Percentiles rank a stretch among this genome's conserved stretches.
Evolutionary conservation across 2,888 invertebrate genomes (phyloP).

Genomic region (Elmis aenea): DNA sequence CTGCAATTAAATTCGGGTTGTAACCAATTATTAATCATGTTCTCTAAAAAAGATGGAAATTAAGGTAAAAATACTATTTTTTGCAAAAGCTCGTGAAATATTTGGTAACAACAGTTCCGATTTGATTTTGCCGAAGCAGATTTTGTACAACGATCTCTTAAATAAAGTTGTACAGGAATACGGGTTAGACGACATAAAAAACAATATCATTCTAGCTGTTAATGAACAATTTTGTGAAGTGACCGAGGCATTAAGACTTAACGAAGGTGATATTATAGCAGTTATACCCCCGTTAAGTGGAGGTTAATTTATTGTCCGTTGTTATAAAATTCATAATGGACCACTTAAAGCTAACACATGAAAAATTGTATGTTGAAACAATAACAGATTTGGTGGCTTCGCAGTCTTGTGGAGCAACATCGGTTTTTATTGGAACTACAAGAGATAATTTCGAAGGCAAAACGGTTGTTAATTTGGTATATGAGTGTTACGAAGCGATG

Average conservation of each 20-base stretch:
- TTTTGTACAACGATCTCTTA: conserved; percentile 57
- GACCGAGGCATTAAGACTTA: conserved; percentile 50
- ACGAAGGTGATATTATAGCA: conserved; percentile 75
- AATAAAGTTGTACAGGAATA: conserved; percentile 57
- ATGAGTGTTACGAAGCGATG: conserved; percentile 93
- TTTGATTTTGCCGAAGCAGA: conserved; percentile 50
- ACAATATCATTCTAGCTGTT: conserved; percentile 71
- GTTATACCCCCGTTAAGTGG: conserved; percentile 94
- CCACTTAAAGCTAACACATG: conserved; percentile 61
- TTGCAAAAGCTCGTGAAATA: conserved; percentile 85
- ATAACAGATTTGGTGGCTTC: conserved; percentile 63
- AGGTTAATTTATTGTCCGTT: conserved; percentile 61
- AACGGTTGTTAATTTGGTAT: conserved; percentile 80
- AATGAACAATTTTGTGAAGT: conserved; percentile 74
- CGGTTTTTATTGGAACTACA: conserved; percentile 85
- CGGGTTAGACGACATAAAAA: conserved; percentile 61
- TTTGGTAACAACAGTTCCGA: conserved; percentile 58
- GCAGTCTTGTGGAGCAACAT: conserved; percentile 79
- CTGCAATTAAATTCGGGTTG: too few relatives aligned
- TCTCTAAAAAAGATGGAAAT: conserved; percentile 41
- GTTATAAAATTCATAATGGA: too few relatives aligned
- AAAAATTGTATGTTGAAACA: conserved; percentile 62
- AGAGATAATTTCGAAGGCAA: conserved; percentile 78
- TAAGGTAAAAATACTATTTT: conserved; percentile 72
- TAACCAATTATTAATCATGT: background rate